phyloP scores from a whole-genome alignment of 2,113 vertebrate genomes.

The Carollia perspicillata region DNA sequence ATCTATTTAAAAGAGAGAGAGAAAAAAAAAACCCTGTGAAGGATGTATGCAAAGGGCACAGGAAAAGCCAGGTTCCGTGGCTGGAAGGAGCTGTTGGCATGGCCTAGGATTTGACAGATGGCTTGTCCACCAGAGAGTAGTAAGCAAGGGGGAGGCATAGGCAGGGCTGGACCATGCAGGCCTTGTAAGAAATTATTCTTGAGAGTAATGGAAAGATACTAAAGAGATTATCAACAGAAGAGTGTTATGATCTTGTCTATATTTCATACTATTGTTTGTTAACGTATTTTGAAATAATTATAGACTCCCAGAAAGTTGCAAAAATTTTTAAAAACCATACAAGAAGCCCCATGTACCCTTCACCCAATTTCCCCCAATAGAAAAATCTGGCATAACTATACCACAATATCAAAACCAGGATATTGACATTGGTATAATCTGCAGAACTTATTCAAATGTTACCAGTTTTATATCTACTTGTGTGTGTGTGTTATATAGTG shows the following conservation, averaged over 20 bases:
- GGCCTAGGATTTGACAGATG: background rate
- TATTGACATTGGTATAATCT: background rate
- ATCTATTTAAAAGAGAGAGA: background rate
- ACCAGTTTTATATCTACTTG: too few species aligned
- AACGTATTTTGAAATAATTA: background rate
- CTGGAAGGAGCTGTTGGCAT: background rate
- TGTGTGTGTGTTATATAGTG: too few species aligned
- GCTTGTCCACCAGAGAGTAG: background rate
- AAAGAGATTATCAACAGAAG: background rate
- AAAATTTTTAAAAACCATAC: background rate
- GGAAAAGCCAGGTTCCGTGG: background rate
- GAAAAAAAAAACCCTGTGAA: background rate
- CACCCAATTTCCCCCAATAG: background rate
- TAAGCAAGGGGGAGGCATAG: background rate
- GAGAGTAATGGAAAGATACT: background rate
- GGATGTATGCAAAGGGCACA: background rate
- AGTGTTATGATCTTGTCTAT: background rate
- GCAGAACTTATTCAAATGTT: too few species aligned
- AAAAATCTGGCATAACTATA: background rate
- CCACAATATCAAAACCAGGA: background rate
- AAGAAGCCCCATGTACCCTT: background rate
- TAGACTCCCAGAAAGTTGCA: background rate
- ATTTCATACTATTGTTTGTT: background rate
- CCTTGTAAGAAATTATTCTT: background rate
- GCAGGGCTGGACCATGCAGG: background rate